These are phyloP conservation scores for Caenorhabditis sinica DNA, from an alignment of 2,888 invertebrate species.

Conservation along the genomic window DNA sequence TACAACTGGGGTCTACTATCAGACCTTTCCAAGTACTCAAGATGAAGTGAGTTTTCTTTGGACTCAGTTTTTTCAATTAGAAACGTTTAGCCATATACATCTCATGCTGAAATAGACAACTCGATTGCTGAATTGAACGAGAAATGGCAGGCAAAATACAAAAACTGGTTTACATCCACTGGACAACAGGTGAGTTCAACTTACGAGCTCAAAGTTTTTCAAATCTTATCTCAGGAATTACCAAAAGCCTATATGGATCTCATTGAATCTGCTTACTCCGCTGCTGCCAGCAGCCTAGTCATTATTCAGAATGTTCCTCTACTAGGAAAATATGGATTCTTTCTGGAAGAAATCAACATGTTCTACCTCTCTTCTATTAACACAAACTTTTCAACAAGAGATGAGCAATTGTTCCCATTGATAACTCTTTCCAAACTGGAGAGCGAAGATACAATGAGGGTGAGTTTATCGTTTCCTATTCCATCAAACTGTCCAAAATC, in stretches of 20 bases:
- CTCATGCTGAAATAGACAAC: not conserved
- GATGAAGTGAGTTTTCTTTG: not conserved
- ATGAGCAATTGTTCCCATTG: constrained; percentile 53
- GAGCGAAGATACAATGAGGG: not conserved
- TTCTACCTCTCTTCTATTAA: constrained; percentile 1
- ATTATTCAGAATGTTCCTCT: not conserved
- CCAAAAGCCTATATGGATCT: constrained; percentile 46
- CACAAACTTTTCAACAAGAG: not conserved
- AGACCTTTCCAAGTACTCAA: not conserved
- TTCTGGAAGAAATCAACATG: not conserved
- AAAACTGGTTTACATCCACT: constrained; percentile 2
- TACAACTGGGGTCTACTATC: not conserved
- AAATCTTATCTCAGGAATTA: constrained; percentile 25
- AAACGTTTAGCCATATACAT: not conserved
- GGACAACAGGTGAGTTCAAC: not conserved
- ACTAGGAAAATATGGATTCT: constrained; percentile 7
- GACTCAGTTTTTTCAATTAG: not conserved
- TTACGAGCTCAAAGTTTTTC: not conserved
- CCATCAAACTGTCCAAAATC: not conserved
- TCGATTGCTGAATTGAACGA: not conserved
- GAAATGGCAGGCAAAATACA: not conserved
- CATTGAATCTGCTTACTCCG: constrained; percentile 17
- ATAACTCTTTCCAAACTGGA: constrained; percentile 25
- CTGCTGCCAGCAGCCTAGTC: constrained; percentile 6
- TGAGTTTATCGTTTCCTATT: not conserved